Conservation (phyloP, 2,888 invertebrate species). For the Baccha elongata region DNA sequence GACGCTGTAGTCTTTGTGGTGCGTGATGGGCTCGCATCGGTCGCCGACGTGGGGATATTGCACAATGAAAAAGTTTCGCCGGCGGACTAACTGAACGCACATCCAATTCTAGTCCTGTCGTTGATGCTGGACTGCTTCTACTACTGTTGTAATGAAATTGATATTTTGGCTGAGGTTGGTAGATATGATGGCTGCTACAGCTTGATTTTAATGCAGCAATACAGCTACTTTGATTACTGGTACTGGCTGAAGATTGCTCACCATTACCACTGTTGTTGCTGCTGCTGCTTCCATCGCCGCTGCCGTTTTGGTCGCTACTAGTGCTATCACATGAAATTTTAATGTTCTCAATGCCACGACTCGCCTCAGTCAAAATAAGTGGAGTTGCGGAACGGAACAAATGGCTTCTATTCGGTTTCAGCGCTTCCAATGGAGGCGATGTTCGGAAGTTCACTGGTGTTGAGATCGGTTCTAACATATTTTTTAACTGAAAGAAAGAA, state of each 20-base stretch:
- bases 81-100: conserved; percentile 83
- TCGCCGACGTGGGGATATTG: conserved; percentile 85
- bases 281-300: conserved; percentile 75
- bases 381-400: conserved; percentile 83
- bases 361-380: conserved; percentile 82
- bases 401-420: conserved; percentile 87
- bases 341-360: conserved; percentile 83
- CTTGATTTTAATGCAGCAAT: conserved; percentile 80
- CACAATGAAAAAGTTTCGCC: conserved; percentile 84
- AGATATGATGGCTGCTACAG: conserved; percentile 81
- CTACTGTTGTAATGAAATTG: conserved; percentile 81
- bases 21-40: conserved; percentile 84
- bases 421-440: conserved; percentile 94
- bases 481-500: conserved; percentile 83
- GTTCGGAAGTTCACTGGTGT: conserved; percentile 96
- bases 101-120: conserved; percentile 81
- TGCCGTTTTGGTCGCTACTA: conserved; percentile 81
- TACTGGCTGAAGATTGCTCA: conserved; percentile 74
- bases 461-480: conserved; percentile 86
- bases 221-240: conserved; percentile 76
- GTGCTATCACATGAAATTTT: conserved; percentile 83
- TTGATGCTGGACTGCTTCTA: conserved; percentile 81
- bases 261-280: conserved; percentile 73
- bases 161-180: conserved; percentile 81
- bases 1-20: conserved; percentile 84